Conservation (phyloP, 2,797 vertebrate genomes). For the Carapus acus region DNA sequence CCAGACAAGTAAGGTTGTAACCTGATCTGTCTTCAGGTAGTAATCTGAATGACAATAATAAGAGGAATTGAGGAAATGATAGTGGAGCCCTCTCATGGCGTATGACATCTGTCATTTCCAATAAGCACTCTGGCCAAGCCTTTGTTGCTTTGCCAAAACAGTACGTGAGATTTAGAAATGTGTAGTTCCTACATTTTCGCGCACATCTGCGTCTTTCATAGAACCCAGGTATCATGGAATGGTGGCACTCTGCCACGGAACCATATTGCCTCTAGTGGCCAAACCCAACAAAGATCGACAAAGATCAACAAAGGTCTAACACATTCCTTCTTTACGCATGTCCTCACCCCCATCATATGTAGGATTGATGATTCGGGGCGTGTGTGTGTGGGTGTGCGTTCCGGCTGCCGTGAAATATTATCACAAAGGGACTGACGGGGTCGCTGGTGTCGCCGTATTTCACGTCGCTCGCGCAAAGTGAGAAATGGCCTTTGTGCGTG, state of each 20-base stretch:
- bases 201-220: background rate
- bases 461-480: background rate
- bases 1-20: background rate
- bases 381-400: background rate
- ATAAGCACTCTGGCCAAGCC: too few species aligned
- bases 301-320: background rate
- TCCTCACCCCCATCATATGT: background rate
- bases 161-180: too few species aligned
- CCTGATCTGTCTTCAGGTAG: too few species aligned
- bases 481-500: too few species aligned
- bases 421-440: slow-evolving; percentile 1
- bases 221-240: background rate
- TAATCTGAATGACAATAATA: background rate
- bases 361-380: background rate
- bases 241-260: background rate
- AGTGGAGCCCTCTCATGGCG: background rate
- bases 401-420: slow-evolving; percentile 8
- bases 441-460: slow-evolving; percentile 3
- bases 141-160: too few species aligned
- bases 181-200: too few species aligned
- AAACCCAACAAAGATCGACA: too few species aligned
- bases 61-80: background rate
- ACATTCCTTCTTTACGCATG: background rate
- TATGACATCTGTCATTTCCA: too few species aligned
- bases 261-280: slow-evolving; percentile 5